Evolutionary conservation across 2,888 invertebrate genomes (phyloP).

Genomic region (Phasia obesa): DNA sequence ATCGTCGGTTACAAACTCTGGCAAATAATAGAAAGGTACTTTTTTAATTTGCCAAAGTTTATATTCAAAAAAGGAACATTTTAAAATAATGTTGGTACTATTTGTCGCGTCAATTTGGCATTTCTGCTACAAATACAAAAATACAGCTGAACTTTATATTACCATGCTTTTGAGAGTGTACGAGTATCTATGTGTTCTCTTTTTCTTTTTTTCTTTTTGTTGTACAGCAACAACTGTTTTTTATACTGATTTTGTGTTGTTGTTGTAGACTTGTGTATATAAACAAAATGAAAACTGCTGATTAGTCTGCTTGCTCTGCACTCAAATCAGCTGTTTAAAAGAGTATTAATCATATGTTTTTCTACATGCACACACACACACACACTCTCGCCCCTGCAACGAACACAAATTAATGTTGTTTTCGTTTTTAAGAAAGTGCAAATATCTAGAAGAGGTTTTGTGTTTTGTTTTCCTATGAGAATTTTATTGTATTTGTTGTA

Average conservation of each 20-base stretch:
- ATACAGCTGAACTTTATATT: conserved; percentile 2
- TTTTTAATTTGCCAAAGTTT: too few relatives aligned
- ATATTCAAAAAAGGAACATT: background rate
- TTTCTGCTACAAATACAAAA: background rate
- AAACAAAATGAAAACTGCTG: conserved; percentile 61
- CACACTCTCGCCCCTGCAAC: background rate
- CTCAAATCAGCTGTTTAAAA: conserved; percentile 64
- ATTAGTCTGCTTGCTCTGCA: conserved; percentile 40
- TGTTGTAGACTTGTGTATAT: conserved; percentile 9
- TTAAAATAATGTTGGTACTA: background rate
- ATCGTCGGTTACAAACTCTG: too few relatives aligned
- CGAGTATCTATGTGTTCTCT: background rate
- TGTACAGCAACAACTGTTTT: conserved; percentile 56
- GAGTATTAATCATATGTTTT: conserved; percentile 66
- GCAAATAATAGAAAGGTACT: too few relatives aligned
- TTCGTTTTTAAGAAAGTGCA: conserved; percentile 56
- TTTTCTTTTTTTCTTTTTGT: conserved; percentile 8
- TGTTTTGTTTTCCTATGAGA: conserved; percentile 36
- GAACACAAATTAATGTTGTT: conserved; percentile 12
- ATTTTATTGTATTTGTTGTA: conserved; percentile 38
- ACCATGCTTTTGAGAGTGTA: background rate
- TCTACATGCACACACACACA: background rate
- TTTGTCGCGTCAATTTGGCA: background rate
- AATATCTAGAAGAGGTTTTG: conserved; percentile 34
- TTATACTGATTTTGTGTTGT: background rate